A percentile compares a stretch with the other conserved stretches of the same genome.
Conservation (phyloP, 2,888 invertebrate species). For the Ennomos erosarius region DNA sequence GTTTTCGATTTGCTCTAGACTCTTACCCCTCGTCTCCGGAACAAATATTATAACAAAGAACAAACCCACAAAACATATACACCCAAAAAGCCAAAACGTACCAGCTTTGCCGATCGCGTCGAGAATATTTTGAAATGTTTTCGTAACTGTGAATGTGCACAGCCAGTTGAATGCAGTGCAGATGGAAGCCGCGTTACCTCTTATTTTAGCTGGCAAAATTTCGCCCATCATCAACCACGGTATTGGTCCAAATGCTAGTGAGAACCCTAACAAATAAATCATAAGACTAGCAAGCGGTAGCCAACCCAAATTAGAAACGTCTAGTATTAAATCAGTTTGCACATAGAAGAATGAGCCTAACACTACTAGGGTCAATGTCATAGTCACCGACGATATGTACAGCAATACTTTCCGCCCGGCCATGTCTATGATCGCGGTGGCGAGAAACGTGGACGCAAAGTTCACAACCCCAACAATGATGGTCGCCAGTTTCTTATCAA, state of each 20-base stretch:
- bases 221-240: conserved; percentile 97
- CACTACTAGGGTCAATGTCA: conserved; percentile 89
- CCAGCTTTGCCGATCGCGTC: conserved; percentile 88
- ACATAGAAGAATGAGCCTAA: conserved; percentile 93
- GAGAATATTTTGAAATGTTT: conserved; percentile 91
- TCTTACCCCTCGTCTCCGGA: conserved; percentile 97
- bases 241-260: conserved; percentile 93
- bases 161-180: conserved; percentile 96
- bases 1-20: conserved; percentile 96
- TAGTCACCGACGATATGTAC: conserved; percentile 92
- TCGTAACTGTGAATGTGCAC: conserved; percentile 96
- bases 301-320: conserved; percentile 88
- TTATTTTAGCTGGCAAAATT: conserved; percentile 94
- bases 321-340: conserved; percentile 66
- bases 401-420: conserved; percentile 95
- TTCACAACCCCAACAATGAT: conserved; percentile 96
- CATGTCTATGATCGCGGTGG: conserved; percentile 94
- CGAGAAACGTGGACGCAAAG: conserved; percentile 94
- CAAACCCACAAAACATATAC: conserved; percentile 89
- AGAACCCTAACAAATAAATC: conserved; percentile 94
- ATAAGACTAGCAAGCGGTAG: conserved; percentile 92
- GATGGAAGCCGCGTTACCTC: conserved; percentile 95
- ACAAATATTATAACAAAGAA: conserved; percentile 93
- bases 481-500: conserved; percentile 91
- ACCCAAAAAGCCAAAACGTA: conserved; percentile 94